Conservation (phyloP, 2,888 invertebrate species). For the Drosophila nigricruria region DNA sequence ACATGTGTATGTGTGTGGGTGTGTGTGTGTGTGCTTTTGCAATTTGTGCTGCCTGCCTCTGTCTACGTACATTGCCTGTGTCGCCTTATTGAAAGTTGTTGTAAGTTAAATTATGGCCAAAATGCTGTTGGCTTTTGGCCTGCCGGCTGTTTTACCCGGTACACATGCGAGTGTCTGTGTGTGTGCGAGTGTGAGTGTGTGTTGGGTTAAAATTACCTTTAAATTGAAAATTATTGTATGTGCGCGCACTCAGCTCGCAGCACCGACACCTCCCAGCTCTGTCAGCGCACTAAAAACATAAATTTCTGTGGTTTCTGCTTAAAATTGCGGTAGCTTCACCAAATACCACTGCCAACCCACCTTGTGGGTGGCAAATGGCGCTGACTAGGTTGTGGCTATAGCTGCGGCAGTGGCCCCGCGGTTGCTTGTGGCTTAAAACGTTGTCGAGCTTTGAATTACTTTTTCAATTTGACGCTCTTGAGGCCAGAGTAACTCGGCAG, state of each 20-base stretch:
- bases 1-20: constrained; percentile 15
- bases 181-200: constrained; percentile 20
- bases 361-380: constrained; percentile 28
- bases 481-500: constrained; percentile 53
- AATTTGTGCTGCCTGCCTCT: constrained; percentile 48
- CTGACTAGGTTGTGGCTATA: background rate
- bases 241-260: constrained; percentile 71
- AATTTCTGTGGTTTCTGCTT: constrained; percentile 71
- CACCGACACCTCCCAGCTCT: constrained; percentile 32
- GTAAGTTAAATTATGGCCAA: constrained; percentile 78
- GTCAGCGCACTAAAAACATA: constrained; percentile 64
- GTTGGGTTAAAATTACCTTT: constrained; percentile 75
- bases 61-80: constrained; percentile 50
- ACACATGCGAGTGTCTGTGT: constrained; percentile 27
- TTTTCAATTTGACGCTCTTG: constrained; percentile 74
- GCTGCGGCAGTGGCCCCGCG: constrained; percentile 25
- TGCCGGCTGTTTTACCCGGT: constrained; percentile 24
- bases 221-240: constrained; percentile 81
- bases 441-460: constrained; percentile 67
- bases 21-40: constrained; percentile 31
- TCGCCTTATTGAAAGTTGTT: constrained; percentile 77
- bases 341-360: background rate
- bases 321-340: constrained; percentile 58
- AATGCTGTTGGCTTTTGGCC: constrained; percentile 54
- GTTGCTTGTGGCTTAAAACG: constrained; percentile 53